A percentile compares a stretch with the other conserved stretches of the same genome.
Evolutionary conservation across 2,888 invertebrate genomes (phyloP).

Genomic region (Xestia rhomboidea): DNA sequence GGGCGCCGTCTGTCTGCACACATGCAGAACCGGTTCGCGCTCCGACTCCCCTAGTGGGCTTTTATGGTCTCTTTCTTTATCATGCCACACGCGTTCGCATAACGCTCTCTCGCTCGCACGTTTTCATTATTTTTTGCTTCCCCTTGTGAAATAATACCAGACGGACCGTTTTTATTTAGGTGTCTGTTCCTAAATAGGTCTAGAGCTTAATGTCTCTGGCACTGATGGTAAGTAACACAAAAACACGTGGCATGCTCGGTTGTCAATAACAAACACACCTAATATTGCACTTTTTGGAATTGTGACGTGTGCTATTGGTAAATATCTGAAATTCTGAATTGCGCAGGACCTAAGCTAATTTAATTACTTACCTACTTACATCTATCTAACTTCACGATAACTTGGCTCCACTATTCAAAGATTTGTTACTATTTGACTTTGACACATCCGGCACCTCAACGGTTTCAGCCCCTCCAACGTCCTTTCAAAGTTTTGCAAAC

Average conservation of each 20-base stretch:
- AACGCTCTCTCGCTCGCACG: constrained; percentile 84
- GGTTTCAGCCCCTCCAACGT: not conserved
- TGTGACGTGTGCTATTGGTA: constrained; percentile 25
- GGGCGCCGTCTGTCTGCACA: constrained; percentile 87
- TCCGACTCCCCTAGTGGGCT: constrained; percentile 87
- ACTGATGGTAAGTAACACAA: constrained; percentile 79
- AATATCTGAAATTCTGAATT: not conserved
- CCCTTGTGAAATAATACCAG: constrained; percentile 88
- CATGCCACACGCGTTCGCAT: constrained; percentile 85
- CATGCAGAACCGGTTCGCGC: constrained; percentile 90
- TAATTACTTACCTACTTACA: constrained; percentile 5
- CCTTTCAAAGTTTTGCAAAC: not conserved
- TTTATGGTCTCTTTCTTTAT: constrained; percentile 82
- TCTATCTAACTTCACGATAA: not conserved
- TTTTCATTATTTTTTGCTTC: constrained; percentile 89
- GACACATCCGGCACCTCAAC: not conserved
- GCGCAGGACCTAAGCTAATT: constrained; percentile 16
- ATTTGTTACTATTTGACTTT: not conserved
- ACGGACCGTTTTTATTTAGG: constrained; percentile 86
- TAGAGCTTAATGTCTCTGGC: constrained; percentile 71
- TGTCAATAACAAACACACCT: constrained; percentile 69
- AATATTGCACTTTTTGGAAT: constrained; percentile 40
- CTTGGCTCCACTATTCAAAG: constrained; percentile 23
- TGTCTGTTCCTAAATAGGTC: constrained; percentile 81
- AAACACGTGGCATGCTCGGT: constrained; percentile 73